Evolutionary conservation across 2,113 vertebrate genomes (phyloP), one percentile per base, ranked within the genome.

Genomic region (Anguilla rostrata): DNA sequence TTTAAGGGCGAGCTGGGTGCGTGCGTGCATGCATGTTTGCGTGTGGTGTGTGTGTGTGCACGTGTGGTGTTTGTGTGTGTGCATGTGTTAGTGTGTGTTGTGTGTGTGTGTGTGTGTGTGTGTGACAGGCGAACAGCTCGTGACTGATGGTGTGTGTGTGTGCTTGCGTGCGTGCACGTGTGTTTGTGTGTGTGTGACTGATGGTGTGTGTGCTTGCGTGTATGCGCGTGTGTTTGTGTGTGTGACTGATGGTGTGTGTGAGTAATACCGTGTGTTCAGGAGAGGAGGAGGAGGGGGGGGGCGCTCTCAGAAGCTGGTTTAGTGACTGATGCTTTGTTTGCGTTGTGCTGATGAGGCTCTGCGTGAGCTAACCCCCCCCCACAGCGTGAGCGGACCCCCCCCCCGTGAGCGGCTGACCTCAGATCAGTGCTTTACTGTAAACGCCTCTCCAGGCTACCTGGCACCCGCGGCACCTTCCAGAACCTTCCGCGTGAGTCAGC

Each of bases 31-130:
- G 78, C 63, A 56, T 81, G 85, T 84, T 46, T 83, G 26, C 26
- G 81, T 29, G 46, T n/a, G 26, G 60, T 39, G 63, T 63, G 20
- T 39, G 79, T 56, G 80, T 83, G 60, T 80, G 40, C 12, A 15
- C 0, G 46, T 11, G n/a, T 41, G 34, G 43, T n/a, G 3, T 26
- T 2, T 26, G 81, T 22, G 43, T 43, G 40, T 6, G 40, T 12
- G 18, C 4, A 1, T n/a, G 26, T 56, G 83, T 56, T 26, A 20
- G 18, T 1, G 34, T 46, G 41, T 39, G 46, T 20, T 71, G 57
- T 85, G 57, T 83, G 46, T 66, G 82, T 78, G 83, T 86, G 83
- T 60, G 82, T 82, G 60, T 49, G 86, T 82, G 80, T 56, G 39
- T 40, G 83, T 57, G 26, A 63, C 43, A 78, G 39, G 40, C 56